Evolutionary conservation across 2,113 vertebrate genomes (phyloP), one percentile per base, ranked within the genome.

Genomic region (Dunckerocampus dactyliophorus): DNA sequence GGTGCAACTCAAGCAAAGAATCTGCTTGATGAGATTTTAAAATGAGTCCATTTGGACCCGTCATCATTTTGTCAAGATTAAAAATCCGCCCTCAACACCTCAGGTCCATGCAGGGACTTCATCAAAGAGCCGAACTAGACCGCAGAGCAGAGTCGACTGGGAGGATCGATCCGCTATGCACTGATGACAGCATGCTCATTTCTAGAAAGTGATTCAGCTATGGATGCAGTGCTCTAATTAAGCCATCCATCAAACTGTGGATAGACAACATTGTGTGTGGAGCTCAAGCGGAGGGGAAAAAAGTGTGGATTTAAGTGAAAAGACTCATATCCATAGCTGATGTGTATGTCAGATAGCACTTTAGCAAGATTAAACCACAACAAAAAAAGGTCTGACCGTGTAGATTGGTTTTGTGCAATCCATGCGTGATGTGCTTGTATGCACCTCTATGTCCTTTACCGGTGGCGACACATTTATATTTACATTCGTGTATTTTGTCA

Each of bases 191-290:
- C 78, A 69, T 76, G 71, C 75, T 83, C 69, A 69, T 83, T 84
- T 79, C 65, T 65, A 63, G 61, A 73, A 72, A 72, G 59, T 62
- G 72, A 80, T 80, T 82, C 65, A 67, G 74, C 62, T 42, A 53
- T 72, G 76, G 70, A 77, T 75, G 76, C 65, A 24, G 65, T 14
- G 62, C 57, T 72, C 49, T 87, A 82, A 85, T 87, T 73, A 87
- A 87, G 75, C 52, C 75, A 82, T 87, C 76, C 79, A 79, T 88
- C 86, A 85, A 62, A 60, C 48, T 47, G 39, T 50, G 69, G 80
- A 34, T 8, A 8, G 7, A 69, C 76, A 37, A 82, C 80, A 79
- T 51, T 75, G 43, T 59, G 61, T 75, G 43, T 59, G 63, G 60
- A 13, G 56, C 11, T 48, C 72, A 61, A 67, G 69, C 46, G 59